Base-by-base conservation (phyloP, 2,888 invertebrate species). In the Microplitis deprimator region DNA sequence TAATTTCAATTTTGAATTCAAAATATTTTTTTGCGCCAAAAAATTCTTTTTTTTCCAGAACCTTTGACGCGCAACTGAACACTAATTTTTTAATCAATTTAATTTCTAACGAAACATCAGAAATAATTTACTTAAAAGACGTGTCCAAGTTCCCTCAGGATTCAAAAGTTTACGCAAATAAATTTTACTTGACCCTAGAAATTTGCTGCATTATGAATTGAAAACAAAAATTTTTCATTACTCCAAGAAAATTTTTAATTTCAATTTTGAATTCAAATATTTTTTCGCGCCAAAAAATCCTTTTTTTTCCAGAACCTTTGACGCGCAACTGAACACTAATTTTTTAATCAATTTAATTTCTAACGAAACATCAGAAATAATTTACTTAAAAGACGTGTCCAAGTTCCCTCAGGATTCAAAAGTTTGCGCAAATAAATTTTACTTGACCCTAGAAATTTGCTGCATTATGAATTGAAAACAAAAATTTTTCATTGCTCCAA, bases 401-500 rank as follows among this genome's bases (percentile, higher is more conserved):
- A 70, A 39, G 1, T 60, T 75, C 67, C 76, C n/a, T 71, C 16
- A 62, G 75, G 67, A 65, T 71, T 76, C 59, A 39, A 59, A 64
- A 38, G 8, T 29, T 29, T 29, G 29, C 29, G 29, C 29, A 29
- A 29, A 29, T 29, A 29, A 29, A 4, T 29, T 29, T 29, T 29
- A 4, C 29, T 29, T 29, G 29, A 29, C 29, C 29, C 4, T 4
- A 4, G 29, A 29, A 29, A 29, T 4, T 29, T 29, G 3, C 4
- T 29, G 29, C 4, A 4, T 3, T 4, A 29, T 29, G 29, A 29
- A 29, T 29, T 29, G 29, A 29, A 29, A 29, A 29, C 29, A 4
- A 29, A 29, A 29, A 29, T 4, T 29, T 29, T 29, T 29, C 4
- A 0, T 29, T 3, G 29, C 29, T 0, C 4, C 29, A 29, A 29